Percentiles rank a stretch among this genome's conserved stretches.
These are phyloP conservation scores for Nomada hirtipes DNA, from an alignment of 2,888 invertebrate species.

Conservation along the genomic window DNA sequence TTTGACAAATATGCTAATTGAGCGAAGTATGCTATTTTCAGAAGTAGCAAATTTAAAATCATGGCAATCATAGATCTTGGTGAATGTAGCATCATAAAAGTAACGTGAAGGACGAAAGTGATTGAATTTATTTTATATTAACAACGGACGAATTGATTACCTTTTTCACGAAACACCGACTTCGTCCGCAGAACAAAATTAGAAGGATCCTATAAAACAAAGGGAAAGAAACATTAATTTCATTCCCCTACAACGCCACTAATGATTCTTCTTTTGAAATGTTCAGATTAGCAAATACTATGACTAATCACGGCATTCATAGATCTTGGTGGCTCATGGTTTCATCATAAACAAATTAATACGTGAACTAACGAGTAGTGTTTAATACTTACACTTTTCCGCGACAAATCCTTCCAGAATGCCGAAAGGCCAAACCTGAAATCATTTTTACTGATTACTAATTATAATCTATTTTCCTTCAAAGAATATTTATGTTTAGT, in stretches of 20 bases:
- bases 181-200: background rate
- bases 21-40: slow-evolving; percentile 26
- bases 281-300: slow-evolving; percentile 61
- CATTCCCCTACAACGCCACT: no score
- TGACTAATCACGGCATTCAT: slow-evolving; percentile 60
- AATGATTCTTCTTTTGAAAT: background rate
- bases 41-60: slow-evolving; percentile 68
- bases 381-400: background rate
- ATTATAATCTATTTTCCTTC: no score
- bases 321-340: slow-evolving; percentile 54
- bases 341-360: slow-evolving; percentile 47
- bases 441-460: background rate
- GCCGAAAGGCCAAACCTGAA: background rate
- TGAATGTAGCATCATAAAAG: slow-evolving; percentile 47
- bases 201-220: background rate
- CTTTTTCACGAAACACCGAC: background rate
- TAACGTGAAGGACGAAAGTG: background rate
- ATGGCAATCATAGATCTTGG: slow-evolving; percentile 66
- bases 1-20: background rate
- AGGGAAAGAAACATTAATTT: background rate
- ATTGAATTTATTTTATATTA: background rate
- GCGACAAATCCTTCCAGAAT: no score
- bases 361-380: background rate
- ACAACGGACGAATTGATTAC: slow-evolving; percentile 11
- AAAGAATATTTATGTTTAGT: background rate